Evolutionary conservation across 2,888 invertebrate genomes (phyloP).

Genomic region (Pandemis heparana): DNA sequence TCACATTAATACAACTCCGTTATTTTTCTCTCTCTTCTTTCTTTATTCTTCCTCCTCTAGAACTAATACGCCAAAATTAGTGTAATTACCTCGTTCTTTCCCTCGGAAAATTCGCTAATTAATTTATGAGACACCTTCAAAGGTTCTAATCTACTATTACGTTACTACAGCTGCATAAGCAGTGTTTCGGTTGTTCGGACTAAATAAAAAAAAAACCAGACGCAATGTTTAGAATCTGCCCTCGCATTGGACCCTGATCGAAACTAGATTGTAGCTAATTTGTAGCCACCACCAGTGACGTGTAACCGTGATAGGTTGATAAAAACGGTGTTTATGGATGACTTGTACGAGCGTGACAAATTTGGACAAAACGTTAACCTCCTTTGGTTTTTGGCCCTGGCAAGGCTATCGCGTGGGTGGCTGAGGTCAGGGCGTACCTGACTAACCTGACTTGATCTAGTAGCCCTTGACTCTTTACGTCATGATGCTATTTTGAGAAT

Average conservation of each 20-base stretch:
- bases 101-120: no score
- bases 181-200: neutral
- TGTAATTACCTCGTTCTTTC: no score
- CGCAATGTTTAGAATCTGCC: neutral
- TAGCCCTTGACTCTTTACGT: slow-evolving; percentile 21
- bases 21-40: no score
- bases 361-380: slow-evolving; percentile 43
- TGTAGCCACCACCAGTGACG: slow-evolving; percentile 5
- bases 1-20: no score
- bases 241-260: neutral
- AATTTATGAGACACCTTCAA: no score
- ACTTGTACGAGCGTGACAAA: slow-evolving; percentile 34
- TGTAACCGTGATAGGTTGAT: slow-evolving; percentile 15
- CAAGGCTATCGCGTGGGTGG: slow-evolving; percentile 36
- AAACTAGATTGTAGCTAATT: neutral
- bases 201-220: neutral
- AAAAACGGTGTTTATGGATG: slow-evolving; percentile 18
- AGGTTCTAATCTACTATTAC: no score
- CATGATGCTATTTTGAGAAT: slow-evolving; percentile 11
- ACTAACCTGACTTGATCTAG: slow-evolving; percentile 13
- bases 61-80: no score
- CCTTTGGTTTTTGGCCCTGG: slow-evolving; percentile 31
- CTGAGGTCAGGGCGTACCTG: slow-evolving; percentile 22
- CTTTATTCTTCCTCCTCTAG: no score
- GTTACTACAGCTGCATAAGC: no score